Evolutionary conservation across 2,113 vertebrate species (phyloP), one percentile per base, ranked within the genome.

Genomic region (Erythrocebus patas): DNA sequence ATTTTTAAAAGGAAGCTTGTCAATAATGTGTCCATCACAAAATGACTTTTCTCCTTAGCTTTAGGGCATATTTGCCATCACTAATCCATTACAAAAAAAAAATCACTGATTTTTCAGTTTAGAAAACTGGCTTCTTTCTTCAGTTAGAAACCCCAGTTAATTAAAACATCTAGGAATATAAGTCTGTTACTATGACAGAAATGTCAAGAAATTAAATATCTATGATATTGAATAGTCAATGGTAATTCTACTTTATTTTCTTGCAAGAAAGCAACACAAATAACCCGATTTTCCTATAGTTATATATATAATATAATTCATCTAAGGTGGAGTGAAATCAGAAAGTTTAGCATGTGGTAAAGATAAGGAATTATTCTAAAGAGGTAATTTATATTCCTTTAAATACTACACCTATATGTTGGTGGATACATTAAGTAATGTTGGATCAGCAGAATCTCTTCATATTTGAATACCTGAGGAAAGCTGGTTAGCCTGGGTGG

Each of bases 1-100:
- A 98, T 97, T 98, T 98, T 98, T 97, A 98, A 98, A 98, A 96
- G 55, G 97, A 97, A 95, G 89, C 95, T 94, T 98, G 94, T 97
- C 94, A 97, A 93, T 97, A 96, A 98, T 80, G n/a, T 97, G 95
- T 94, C 95, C 45, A 95, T 97, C 95, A 98, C 57, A 84, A 75
- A 93, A 78, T n/a, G 59, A 89, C 75, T 97, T 93, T 97, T 70
- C 14, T 97, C 61, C 48, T 87, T 89, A 83, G 59, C 89, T 95
- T 89, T 88, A 91, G 88, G 68, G 30, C 32, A 91, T 20, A 45
- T 96, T 97, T 98, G 72, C 57, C 38, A 84, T 84, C 89, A 85
- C 13, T 30, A 92, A 16, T 6, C 35, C 14, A 76, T 93, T 92
- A 23, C 55, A 93, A 89, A 81, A 95, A 48, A 30, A 83, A 96